Evolutionary conservation across 2,888 invertebrate genomes (phyloP).

Genomic region (Lymantria monacha): DNA sequence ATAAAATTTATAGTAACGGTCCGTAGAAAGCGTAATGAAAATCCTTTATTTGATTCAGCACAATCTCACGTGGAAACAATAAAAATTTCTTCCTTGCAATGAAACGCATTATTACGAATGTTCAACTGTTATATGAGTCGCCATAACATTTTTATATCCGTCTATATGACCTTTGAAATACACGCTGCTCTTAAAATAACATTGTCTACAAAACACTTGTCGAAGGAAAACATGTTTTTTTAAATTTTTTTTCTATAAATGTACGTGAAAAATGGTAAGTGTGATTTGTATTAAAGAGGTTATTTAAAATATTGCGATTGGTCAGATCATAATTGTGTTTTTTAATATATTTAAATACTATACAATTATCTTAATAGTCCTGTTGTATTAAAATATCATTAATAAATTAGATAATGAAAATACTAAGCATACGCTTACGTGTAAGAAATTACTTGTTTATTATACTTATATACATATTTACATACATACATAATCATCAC

Average conservation of each 20-base stretch:
- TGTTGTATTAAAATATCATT: too few species aligned
- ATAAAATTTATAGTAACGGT: too few species aligned
- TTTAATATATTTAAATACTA: neutral
- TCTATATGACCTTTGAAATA: constrained; percentile 11
- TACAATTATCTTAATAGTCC: too few species aligned
- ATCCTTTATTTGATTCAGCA: neutral
- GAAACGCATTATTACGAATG: constrained; percentile 20
- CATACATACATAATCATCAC: too few species aligned
- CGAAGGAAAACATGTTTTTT: constrained; percentile 19
- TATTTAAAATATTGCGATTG: constrained; percentile 43
- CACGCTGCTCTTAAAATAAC: constrained; percentile 17
- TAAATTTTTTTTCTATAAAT: too few species aligned
- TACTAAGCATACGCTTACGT: too few species aligned
- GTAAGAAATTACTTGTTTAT: too few species aligned
- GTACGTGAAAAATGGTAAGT: constrained; percentile 2
- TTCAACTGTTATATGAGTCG: constrained; percentile 14
- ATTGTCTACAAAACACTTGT: constrained; percentile 26
- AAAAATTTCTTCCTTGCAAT: constrained; percentile 17
- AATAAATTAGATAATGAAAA: too few species aligned
- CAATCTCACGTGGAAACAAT: neutral
- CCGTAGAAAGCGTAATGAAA: too few species aligned
- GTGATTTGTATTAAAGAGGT: constrained; percentile 18
- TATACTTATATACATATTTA: too few species aligned
- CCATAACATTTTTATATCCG: constrained; percentile 10
- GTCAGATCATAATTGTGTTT: constrained; percentile 45